These are phyloP conservation scores for Sesamia inferens DNA, from an alignment of 2,888 invertebrate genomes.

Conservation along the genomic window DNA sequence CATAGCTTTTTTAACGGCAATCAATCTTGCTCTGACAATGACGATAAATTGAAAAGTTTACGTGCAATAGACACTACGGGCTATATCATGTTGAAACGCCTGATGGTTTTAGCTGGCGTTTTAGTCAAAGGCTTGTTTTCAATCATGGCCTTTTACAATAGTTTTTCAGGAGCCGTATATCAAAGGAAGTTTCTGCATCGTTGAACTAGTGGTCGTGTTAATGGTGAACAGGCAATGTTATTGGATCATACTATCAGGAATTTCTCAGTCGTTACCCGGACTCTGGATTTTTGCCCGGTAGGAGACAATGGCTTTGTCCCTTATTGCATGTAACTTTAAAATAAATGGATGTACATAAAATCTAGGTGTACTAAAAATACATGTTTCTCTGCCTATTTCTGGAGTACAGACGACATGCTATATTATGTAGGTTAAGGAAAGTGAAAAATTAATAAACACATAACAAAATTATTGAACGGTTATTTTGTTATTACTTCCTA, in stretches of 20 bases:
- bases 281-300: too few relatives aligned
- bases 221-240: not conserved
- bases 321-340: not conserved
- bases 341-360: not conserved
- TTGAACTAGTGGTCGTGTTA: not conserved
- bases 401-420: not conserved
- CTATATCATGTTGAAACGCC: not conserved
- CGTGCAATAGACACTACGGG: conserved; percentile 7
- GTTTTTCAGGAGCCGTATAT: not conserved
- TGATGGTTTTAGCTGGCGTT: conserved; percentile 5
- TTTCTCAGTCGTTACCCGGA: too few relatives aligned
- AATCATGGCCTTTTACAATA: not conserved
- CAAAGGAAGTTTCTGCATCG: not conserved
- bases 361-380: not conserved
- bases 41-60: conserved; percentile 33
- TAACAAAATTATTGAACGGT: too few relatives aligned
- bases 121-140: not conserved
- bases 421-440: not conserved
- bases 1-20: conserved; percentile 14
- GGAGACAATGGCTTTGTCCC: not conserved
- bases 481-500: too few relatives aligned
- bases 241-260: not conserved
- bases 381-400: not conserved
- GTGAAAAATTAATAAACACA: too few relatives aligned
- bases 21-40: conserved; percentile 26